Base-by-base conservation (phyloP, 2,888 invertebrate species). In the Tenthredo notha region DNA sequence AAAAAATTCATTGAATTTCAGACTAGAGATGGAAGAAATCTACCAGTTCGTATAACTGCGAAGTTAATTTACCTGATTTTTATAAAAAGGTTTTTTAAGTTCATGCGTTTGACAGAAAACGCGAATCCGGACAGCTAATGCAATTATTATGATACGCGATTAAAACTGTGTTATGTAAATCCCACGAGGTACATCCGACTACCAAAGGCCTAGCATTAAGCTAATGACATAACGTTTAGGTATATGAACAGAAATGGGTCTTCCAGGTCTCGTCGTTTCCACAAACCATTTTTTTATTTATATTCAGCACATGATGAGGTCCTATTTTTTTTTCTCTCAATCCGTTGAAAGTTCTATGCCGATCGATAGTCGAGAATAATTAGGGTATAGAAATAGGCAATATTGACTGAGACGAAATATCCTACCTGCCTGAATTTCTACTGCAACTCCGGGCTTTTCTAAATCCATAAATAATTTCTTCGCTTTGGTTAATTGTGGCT, bases 111-210 rank as follows among this genome's bases (percentile, higher is more conserved):
- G 12, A 74, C 74, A 21, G 15, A 12, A 43, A 43, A 12, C 37
- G n/a, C 37, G 33, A 9, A 7, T 43, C 74, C 10, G 4, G 1
- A n/a, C 21, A 21, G 5, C 50, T 29, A n/a, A 77, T 54, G 77
- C 25, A 77, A 77, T 77, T 77, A 77, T 54, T 50, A 50, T 50
- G 29, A 29, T 50, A 50, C 29, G 50, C 33, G 77, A 77, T 77
- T 54, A 54, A 77, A 77, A 77, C 18, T 29, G 21, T 37, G 12
- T 77, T 77, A 77, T 77, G 77, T 40, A 77, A 50, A 77, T 77
- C 50, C 77, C 29, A 54, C 18, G 40, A 74, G 43, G n/a, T 40
- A 15, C 40, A n/a, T 67, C 18, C 4, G n/a, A n/a, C 5, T 5
- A 65, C 25, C 33, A 5, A n/a, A 33, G 67, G 33, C 15, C 21